These are phyloP conservation scores for Euzophera pinguis DNA, from an alignment of 2,888 invertebrate genomes.

Conservation along the genomic window DNA sequence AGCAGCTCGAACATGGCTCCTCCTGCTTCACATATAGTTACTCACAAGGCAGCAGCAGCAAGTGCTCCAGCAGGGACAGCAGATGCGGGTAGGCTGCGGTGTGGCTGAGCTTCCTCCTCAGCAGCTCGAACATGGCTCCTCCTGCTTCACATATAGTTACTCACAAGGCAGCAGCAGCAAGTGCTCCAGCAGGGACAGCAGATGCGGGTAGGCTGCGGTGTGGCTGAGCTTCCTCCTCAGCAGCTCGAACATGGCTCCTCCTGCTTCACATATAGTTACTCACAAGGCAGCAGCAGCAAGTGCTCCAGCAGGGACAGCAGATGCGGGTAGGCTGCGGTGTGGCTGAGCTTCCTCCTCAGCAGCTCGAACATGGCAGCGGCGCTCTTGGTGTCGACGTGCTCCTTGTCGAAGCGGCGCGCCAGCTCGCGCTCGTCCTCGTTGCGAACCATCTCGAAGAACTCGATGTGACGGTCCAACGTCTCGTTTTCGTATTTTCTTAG, in stretches of 20 bases:
- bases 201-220: slow-evolving; percentile 95
- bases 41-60: slow-evolving; percentile 62
- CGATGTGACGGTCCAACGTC: slow-evolving; percentile 96
- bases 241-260: slow-evolving; percentile 94
- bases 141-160: slow-evolving; percentile 59
- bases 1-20: slow-evolving; percentile 94
- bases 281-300: slow-evolving; percentile 86
- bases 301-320: slow-evolving; percentile 94
- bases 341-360: slow-evolving; percentile 91
- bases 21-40: slow-evolving; percentile 74
- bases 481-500: slow-evolving; percentile 95
- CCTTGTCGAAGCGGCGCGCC: slow-evolving; percentile 92
- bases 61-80: too few species aligned
- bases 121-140: slow-evolving; percentile 93
- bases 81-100: too few species aligned
- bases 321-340: slow-evolving; percentile 96
- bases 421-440: slow-evolving; percentile 97
- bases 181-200: slow-evolving; percentile 94
- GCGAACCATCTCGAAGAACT: slow-evolving; percentile 99
- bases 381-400: slow-evolving; percentile 96
- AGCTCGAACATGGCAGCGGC: slow-evolving; percentile 96
- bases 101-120: slow-evolving; percentile 92
- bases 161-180: slow-evolving; percentile 69
- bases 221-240: slow-evolving; percentile 92
- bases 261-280: slow-evolving; percentile 45